Evolutionary conservation across 2,888 invertebrate genomes (phyloP), one percentile per base, ranked within the genome.

Genomic region (Meteorus cinctellus): DNA sequence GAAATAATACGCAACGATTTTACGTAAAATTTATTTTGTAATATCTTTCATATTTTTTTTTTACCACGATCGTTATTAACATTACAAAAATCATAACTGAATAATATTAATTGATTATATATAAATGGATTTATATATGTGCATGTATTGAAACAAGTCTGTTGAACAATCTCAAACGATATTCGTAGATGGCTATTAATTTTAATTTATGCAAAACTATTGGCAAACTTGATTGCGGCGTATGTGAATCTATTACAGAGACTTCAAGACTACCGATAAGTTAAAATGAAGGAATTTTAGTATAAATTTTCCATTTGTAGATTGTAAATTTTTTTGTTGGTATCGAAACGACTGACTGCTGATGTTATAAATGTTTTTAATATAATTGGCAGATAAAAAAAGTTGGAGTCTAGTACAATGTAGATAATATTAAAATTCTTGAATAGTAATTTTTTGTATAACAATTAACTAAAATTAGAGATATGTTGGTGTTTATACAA

Each of bases 171-270:
- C 55, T 55, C 2, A 55, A 55, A 55, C 55, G 19, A 55, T 55
- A 55, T 19, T 55, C 4, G 24, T 19, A 19, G 19, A 55, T 19
- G 55, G 55, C 19, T 19, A 55, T 55, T 19, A 55, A 55, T 55
- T 55, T 55, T 19, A 55, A 55, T 55, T 55, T 55, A 55, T 55
- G 55, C 19, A 19, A 55, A 55, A 55, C 55, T 55, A 55, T 55
- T 55, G 55, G 19, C 19, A 55, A 55, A 55, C 55, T 4, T 55
- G 55, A 55, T 55, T 55, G 55, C 55, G 19, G 6, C 19, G 19
- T 55, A 55, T 55, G n/a, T 19, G 4, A n/a, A 55, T 55, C 4
- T 19, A 55, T 55, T 41, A 12, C 41, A 12, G 12, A 41, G 8
- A 41, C 41, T 41, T 41, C 41, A 41, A 41, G 8, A 41, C 60